Evolutionary conservation across 2,888 invertebrate genomes (phyloP).

Genomic region (Congeria kusceri): DNA sequence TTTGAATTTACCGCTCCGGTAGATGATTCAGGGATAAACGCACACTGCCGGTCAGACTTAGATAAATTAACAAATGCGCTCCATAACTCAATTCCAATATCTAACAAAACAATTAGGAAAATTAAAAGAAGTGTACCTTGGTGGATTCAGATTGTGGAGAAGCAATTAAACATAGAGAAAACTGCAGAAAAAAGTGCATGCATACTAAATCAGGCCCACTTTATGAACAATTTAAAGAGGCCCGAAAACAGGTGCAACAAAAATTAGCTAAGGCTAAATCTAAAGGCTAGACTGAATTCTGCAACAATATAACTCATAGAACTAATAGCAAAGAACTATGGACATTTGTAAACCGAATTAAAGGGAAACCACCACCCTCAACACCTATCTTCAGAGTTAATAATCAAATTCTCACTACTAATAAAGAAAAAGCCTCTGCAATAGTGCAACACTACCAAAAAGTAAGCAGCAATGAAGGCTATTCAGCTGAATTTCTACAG

Average conservation of each 20-base stretch:
- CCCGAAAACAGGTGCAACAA: too few relatives aligned
- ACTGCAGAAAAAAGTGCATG: neutral
- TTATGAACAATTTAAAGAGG: too few relatives aligned
- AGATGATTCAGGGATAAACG: too few relatives aligned
- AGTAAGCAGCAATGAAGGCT: neutral
- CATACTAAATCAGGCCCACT: too few relatives aligned
- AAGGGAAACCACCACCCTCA: neutral
- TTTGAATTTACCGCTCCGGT: too few relatives aligned
- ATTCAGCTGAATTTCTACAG: neutral
- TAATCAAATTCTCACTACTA: neutral
- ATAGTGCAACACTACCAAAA: neutral
- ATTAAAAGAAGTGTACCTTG: neutral
- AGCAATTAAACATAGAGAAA: neutral
- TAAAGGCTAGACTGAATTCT: neutral
- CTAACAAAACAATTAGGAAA: neutral
- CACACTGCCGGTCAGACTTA: too few relatives aligned
- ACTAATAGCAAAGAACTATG: neutral
- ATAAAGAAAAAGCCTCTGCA: conserved; percentile 6
- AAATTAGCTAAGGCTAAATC: neutral
- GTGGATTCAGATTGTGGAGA: neutral
- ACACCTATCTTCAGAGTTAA: neutral
- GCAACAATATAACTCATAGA: neutral
- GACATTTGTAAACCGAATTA: neutral
- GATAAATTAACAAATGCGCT: neutral
- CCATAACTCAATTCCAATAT: neutral